Base-by-base conservation (phyloP, 2,888 invertebrate species). In the Eristalinus sepulchralis region DNA sequence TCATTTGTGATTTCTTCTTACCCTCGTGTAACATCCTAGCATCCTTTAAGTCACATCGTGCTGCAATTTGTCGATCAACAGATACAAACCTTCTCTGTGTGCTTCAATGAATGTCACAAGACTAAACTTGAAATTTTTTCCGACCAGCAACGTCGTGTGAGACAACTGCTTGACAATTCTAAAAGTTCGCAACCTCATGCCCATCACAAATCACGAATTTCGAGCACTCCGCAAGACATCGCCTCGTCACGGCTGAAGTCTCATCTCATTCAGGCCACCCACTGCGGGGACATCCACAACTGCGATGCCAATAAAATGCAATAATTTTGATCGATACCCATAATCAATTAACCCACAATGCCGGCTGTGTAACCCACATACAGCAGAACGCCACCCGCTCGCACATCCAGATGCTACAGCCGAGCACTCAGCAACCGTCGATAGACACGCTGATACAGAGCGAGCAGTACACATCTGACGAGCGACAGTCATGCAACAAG, bases 291-390 rank as follows among this genome's bases (percentile, higher is more conserved):
- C 83, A 76, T 83, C 80, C 76, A 36, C 75, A 66, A 66, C 55
- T 47, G 27, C 67, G 34, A 33, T 34, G 67, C 79, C 79, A 76
- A 80, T 83, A 76, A 80, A 76, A 72, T 79, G 68, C 87, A 87
- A 87, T 87, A 87, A 83, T 83, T 87, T 63, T 87, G 87, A 83
- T 83, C 75, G 83, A 83, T 76, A 64, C 66, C 79, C 83, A 63
- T 62, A 87, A 83, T 87, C 83, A 87, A 83, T 83, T 87, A 79
- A 55, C 57, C 67, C 47, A 31, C 39, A 73, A 82, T 79, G 86
- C 62, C 75, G 78, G 75, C 86, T 70, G 62, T 79, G 66, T 77
- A 83, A 75, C 78, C 86, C 83, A 83, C 83, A 83, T 86, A 75
- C 78, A 75, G 78, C 73, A 17, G 17, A 17, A 17, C 47, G 8